Evolutionary conservation across 2,113 vertebrate genomes (phyloP).

Genomic region (Chaetodon auriga): DNA sequence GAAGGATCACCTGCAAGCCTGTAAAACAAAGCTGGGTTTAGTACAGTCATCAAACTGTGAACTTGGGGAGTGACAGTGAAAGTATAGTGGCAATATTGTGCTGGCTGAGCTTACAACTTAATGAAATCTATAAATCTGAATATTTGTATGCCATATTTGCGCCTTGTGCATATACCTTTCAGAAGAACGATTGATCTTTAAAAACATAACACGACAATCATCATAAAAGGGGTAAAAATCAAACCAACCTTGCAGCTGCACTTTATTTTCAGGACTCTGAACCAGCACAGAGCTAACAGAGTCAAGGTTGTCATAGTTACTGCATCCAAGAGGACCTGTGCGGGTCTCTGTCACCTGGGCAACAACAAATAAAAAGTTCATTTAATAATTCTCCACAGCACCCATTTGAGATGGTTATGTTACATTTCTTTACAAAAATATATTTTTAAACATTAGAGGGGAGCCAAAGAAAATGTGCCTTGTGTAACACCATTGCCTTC

Average conservation of each 20-base stretch:
- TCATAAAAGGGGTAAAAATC: neutral
- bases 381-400: conserved; percentile 9
- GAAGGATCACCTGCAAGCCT: conserved; percentile 96
- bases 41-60: conserved; percentile 31
- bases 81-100: neutral
- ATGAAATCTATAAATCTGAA: conserved; percentile 29
- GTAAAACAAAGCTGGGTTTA: conserved; percentile 45
- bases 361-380: conserved; percentile 69
- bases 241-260: conserved; percentile 96
- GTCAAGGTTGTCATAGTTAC: conserved; percentile 99
- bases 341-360: conserved; percentile 96
- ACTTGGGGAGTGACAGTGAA: conserved; percentile 39
- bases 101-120: conserved; percentile 17
- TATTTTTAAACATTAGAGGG: neutral
- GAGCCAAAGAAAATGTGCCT: neutral
- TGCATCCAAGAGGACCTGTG: conserved; percentile 98
- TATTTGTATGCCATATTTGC: conserved; percentile 10
- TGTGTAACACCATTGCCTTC: neutral
- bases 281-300: conserved; percentile 98
- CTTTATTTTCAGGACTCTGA: conserved; percentile 98
- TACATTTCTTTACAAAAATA: neutral
- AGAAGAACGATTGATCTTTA: neutral
- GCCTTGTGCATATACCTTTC: neutral
- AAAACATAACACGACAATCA: neutral
- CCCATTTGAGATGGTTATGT: conserved; percentile 12